Base-by-base conservation (phyloP, 2,888 invertebrate genomes). In the Hofmannophila pseudospretella region DNA sequence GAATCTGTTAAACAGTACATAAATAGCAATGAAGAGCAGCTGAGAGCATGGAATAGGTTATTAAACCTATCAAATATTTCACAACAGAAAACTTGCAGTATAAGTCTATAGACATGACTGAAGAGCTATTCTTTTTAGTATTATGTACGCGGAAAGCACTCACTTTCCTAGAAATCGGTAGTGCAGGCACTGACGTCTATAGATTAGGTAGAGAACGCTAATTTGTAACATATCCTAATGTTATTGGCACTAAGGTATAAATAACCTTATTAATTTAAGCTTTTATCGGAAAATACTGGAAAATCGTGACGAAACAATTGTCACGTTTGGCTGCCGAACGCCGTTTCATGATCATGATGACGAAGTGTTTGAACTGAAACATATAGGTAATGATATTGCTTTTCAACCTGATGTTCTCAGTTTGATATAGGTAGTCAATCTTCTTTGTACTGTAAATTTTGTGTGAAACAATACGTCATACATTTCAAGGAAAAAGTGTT, bases 271-370 rank as follows among this genome's bases (percentile, higher is more conserved):
- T 19, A 12, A 20, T 28, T 35, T 29, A 19, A 11, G 2, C 23
- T 32, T 33, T 32, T 16, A 22, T 25, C 48, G 71, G 67, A 74
- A 74, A 72, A 70, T 68, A 67, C 64, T 63, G 52, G 52, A 23
- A 45, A 44, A 47, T 76, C 81, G 84, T 82, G 84, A 78, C 60
- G 33, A 53, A 43, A 47, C 52, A 66, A 72, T 84, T 82, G 55
- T 61, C 81, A 72, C 71, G 39, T 64, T 45, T 43, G 51, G 53
- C 58, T 53, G 54, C 41, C 37, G 27, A 27, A 7, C 27, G 10
- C 12, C 7, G 27, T 27, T 27, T 27, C 27, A 27, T 11, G 27
- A n/a, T 12, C 27, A 23, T n/a, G n/a, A n/a, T n/a, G n/a, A n/a
- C n/a, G n/a, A 7, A n/a, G 3, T n/a, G 4, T 12, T 10, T 11